Percentiles rank a stretch among this genome's conserved stretches.
These are phyloP conservation scores for Agapornis canus DNA, from an alignment of 2,797 vertebrate genomes.

Conservation along the genomic window DNA sequence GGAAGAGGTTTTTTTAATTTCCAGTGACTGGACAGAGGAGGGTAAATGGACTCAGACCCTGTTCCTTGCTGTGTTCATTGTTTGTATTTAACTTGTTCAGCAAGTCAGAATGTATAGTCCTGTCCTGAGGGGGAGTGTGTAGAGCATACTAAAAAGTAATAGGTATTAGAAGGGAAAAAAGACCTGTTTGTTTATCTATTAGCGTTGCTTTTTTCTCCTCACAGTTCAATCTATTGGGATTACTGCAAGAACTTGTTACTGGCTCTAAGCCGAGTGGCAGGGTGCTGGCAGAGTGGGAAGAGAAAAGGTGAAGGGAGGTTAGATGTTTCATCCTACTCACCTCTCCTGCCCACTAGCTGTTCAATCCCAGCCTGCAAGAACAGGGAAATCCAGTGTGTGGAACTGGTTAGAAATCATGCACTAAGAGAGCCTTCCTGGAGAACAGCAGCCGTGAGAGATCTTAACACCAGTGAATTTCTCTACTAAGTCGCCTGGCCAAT, in stretches of 20 bases:
- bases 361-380: neutral
- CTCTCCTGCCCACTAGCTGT: neutral
- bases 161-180: neutral
- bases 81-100: neutral
- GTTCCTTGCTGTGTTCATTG: neutral
- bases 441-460: neutral
- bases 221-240: neutral
- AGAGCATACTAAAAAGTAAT: neutral
- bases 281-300: neutral
- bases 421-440: neutral
- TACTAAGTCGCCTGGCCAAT: neutral
- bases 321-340: neutral
- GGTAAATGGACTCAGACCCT: neutral
- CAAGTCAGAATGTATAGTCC: neutral
- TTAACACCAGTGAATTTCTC: neutral
- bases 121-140: neutral
- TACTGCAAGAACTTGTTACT: neutral
- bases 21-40: neutral
- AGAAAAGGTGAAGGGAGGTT: neutral
- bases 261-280: neutral
- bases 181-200: neutral
- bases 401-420: neutral
- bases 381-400: fast-evolving
- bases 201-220: neutral
- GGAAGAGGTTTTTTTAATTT: neutral